phyloP scores from a whole-genome alignment of 2,888 invertebrate species.

The Eudemis profundana region DNA sequence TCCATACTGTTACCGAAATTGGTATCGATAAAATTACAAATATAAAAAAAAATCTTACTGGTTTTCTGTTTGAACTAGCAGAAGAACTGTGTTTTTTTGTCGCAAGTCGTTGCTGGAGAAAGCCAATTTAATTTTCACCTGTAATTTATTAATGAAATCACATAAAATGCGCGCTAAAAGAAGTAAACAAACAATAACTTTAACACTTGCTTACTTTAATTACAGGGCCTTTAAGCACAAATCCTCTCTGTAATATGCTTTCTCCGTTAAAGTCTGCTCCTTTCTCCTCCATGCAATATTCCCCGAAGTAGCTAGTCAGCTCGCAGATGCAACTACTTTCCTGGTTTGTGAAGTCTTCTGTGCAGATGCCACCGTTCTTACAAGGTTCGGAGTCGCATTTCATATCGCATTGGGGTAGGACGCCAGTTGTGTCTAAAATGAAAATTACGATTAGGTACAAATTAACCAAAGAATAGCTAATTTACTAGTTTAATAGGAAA shows the following conservation, averaged over 20 bases:
- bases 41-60: slow-evolving; percentile 84
- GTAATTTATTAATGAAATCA: no score
- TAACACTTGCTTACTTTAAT: slow-evolving; percentile 65
- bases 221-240: slow-evolving; percentile 89
- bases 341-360: slow-evolving; percentile 94
- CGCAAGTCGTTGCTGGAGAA: slow-evolving; percentile 93
- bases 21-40: neutral
- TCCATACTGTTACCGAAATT: neutral
- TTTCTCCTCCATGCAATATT: slow-evolving; percentile 94
- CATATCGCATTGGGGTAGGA: slow-evolving; percentile 93
- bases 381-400: slow-evolving; percentile 95
- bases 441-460: neutral
- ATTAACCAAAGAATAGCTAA: no score
- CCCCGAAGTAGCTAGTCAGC: slow-evolving; percentile 95
- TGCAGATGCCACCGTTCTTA: slow-evolving; percentile 94
- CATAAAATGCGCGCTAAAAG: no score
- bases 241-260: slow-evolving; percentile 92
- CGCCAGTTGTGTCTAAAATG: slow-evolving; percentile 86
- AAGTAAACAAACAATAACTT: neutral
- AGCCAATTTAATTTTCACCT: slow-evolving; percentile 93
- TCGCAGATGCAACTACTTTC: slow-evolving; percentile 95
- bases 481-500: no score
- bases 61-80: slow-evolving; percentile 93
- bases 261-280: slow-evolving; percentile 96
- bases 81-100: slow-evolving; percentile 91